Base-by-base conservation (phyloP, 2,888 invertebrate species). In the Sminthurides aquaticus region DNA sequence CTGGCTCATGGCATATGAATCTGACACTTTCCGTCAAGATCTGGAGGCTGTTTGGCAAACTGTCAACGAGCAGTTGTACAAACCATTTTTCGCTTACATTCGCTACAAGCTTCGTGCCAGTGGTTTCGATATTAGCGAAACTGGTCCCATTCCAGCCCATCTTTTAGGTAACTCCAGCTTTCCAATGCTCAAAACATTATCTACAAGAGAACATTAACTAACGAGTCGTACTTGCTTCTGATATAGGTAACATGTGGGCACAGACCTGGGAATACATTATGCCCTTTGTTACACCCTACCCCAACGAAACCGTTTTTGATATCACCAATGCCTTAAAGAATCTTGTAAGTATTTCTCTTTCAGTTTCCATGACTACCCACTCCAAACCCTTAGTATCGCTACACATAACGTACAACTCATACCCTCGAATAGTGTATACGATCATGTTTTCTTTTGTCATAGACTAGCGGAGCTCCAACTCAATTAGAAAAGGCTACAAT, bases 1-100 rank as follows among this genome's bases (percentile, higher is more conserved):
- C 76, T 94, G 95, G 93, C 87, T 89, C 80, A 87, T 89, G 75
- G 87, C 87, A 0, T 96, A 91, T 76, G 91, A 91, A 72, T 77
- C 79, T 1, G 75, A 77, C 2, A 78, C 78, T 26, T 82, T 84
- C 67, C 75, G 79, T 65, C 72, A 76, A 0, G 83, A 84, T 70
- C 79, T 85, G 22, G 78, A 79, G 54, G 77, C 77, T 28, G 77
- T 84, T 0, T 86, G 86, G 82, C 81, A 83, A 70, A 82, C 83
- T 73, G 78, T 90, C 57, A 82, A 84, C 66, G 90, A 91, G 0
- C 18, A 49, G 26, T 78, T 93, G 0, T 92, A 92, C 78, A 85
- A 87, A 72, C 87, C 91, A 76, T 80, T 93, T 1, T 90, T 91
- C 77, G 88, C 90, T 0, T 93, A 89, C 73, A 90, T 91, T 0